Base-by-base conservation (phyloP, 2,888 invertebrate genomes). In the Amphipoea lucens region DNA sequence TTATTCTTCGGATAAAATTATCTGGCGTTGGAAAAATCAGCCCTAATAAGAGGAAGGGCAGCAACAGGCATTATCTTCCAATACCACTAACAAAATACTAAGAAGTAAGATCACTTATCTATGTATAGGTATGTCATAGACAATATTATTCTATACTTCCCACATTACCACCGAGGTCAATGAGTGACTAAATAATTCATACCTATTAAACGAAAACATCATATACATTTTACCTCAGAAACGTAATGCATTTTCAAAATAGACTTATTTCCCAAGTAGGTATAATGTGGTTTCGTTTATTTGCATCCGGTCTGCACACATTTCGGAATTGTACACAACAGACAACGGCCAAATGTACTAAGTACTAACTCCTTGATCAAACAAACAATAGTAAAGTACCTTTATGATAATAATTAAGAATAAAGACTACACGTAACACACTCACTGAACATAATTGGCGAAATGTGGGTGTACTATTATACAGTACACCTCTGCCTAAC, bases 221-320 rank as follows among this genome's bases (percentile, higher is more conserved):
- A 42, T 23, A 74, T 29, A 14, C 20, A n/a, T 42, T 40, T 12
- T 36, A 36, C 60, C 17, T 78, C 51, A 9, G 29, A 66, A 70
- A 71, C 36, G 20, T 48, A 57, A 63, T 29, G 20, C 1, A 60
- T 66, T 81, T 75, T 75, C 60, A 54, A 71, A 68, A 78, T 69
- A 51, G 40, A 73, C 45, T 68, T 12, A 60, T 63, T 69, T 65
- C 12, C 20, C 3, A 54, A 42, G 72, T 72, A 29, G 29, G 29
- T 29, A 29, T 83, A 45, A 78, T 71, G 29, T 45, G 48, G n/a
- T 36, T 54, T 67, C 12, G 66, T 82, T 63, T 72, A 72, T 72
- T 72, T 72, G 57, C 68, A 68, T 71, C 60, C 63, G 60, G 40
- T 79, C 23, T 79, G 36, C 1, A 70, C 5, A 65, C 20, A 69